These are phyloP conservation scores for Cathartes aura DNA, from an alignment of 2,113 vertebrate genomes.

Conservation along the genomic window DNA sequence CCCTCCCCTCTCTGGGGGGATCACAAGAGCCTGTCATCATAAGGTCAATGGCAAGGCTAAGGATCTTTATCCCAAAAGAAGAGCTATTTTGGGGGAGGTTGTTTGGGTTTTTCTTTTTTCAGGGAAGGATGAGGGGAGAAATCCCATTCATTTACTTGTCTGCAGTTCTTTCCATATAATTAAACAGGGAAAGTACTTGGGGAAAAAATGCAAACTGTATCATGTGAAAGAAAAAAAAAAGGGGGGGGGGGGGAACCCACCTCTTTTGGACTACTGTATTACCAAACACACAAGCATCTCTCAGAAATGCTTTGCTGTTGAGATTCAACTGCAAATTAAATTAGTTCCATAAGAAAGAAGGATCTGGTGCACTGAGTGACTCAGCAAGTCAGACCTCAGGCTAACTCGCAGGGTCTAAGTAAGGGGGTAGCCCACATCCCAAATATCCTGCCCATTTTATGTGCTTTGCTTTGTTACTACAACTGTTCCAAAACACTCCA, in stretches of 20 bases:
- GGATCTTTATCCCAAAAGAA: background rate
- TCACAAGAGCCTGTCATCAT: background rate
- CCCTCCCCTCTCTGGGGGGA: background rate
- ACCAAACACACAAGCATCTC: background rate
- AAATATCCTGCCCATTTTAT: background rate
- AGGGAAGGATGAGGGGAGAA: background rate
- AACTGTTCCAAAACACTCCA: background rate
- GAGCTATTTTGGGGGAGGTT: background rate
- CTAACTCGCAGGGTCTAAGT: background rate
- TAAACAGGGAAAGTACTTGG: background rate
- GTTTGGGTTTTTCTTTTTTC: background rate
- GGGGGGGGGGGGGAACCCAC: too few relatives aligned
- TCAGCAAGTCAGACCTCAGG: background rate
- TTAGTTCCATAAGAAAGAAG: background rate
- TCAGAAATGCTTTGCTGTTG: background rate
- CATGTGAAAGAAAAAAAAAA: background rate
- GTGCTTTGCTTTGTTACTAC: background rate
- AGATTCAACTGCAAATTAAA: constrained; percentile 26
- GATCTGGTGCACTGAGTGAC: background rate
- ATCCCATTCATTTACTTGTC: background rate
- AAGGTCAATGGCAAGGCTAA: background rate
- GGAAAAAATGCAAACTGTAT: background rate
- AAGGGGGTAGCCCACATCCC: background rate
- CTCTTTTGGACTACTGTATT: background rate
- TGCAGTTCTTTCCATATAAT: background rate